Evolutionary conservation across 2,888 invertebrate genomes (phyloP), one percentile per base, ranked within the genome.

Genomic region (Ferdinandea cuprea): DNA sequence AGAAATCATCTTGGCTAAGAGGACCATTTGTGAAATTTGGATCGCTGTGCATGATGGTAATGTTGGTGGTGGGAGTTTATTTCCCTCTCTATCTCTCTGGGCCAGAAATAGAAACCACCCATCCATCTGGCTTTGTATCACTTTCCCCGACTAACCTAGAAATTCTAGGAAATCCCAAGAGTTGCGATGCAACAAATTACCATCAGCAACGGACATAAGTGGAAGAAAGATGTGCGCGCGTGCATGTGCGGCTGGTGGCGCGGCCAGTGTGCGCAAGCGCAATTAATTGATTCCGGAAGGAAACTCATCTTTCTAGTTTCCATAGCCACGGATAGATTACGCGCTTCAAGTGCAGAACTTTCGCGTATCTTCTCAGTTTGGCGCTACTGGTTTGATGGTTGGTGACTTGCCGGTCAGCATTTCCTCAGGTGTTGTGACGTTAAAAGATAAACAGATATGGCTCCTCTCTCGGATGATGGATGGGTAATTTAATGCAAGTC

Each of bases 261-360:
- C 54, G 68, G n/a, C 52, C 48, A 25, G 48, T 28, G 50, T n/a
- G n/a, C n/a, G n/a, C n/a, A n/a, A n/a, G 56, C 37, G 54, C 63
- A 21, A 66, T 77, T 89, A 89, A 89, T 89, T 89, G 88, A 89
- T 89, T 90, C 89, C 89, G 90, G 90, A 90, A 90, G 90, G 90
- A 90, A 90, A 90, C 89, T 88, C 87, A 88, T 87, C 86, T 86
- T 87, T 89, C 89, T 87, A 87, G 89, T 89, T 89, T 87, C 81
- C 81, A 66, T 81, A 76, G 50, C 65, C 25, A 56, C 74, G 19
- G n/a, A 59, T 17, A 54, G 61, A 73, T 48, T 68, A 56, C 25
- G 68, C 63, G 58, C 59, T 8, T 42, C 40, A 54, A 44, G 59
- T 68, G 66, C 50, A 68, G 58, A 66, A 77, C 81, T 81, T 81